Conservation (phyloP, 1,140 invertebrate genomes). For the Oryzaephilus surinamensis region DNA sequence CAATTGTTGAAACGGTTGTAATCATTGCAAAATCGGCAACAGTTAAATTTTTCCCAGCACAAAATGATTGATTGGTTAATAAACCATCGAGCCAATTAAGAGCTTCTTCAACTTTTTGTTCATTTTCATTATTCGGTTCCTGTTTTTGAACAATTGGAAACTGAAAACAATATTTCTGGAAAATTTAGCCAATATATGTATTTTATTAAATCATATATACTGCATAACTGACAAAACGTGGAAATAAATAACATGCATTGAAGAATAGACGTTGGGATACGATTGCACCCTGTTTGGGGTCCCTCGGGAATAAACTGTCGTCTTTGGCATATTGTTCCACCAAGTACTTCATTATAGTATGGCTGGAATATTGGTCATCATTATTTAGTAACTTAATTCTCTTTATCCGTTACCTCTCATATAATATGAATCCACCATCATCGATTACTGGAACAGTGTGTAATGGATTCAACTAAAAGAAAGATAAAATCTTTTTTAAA, state of each 20-base stretch:
- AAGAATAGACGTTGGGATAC: conserved; percentile 41
- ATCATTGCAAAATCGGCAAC: conserved; percentile 40
- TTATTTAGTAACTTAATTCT: too few relatives aligned
- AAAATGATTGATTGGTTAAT: conserved; percentile 31
- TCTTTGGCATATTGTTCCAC: conserved; percentile 40
- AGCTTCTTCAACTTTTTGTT: conserved; percentile 30
- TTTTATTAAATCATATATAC: too few relatives aligned
- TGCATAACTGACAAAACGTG: too few relatives aligned
- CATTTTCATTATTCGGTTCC: too few relatives aligned
- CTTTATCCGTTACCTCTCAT: conserved; percentile 28
- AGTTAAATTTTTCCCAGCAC: conserved; percentile 40
- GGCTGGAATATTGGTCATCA: conserved; percentile 22
- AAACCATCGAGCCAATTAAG: conserved; percentile 33
- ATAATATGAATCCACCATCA: conserved; percentile 23
- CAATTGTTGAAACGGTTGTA: conserved; percentile 20
- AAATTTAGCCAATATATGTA: too few relatives aligned
- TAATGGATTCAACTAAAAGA: conserved; percentile 39
- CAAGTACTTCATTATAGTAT: conserved; percentile 41
- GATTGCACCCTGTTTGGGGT: conserved; percentile 36
- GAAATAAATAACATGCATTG: too few relatives aligned
- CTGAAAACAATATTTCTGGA: too few relatives aligned
- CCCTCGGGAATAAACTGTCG: conserved; percentile 40
- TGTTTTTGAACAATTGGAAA: too few relatives aligned
- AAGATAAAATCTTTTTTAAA: conserved; percentile 1
- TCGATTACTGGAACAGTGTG: conserved; percentile 25